Conservation (phyloP, 2,113 vertebrate species). For the Microtus richardsoni region DNA sequence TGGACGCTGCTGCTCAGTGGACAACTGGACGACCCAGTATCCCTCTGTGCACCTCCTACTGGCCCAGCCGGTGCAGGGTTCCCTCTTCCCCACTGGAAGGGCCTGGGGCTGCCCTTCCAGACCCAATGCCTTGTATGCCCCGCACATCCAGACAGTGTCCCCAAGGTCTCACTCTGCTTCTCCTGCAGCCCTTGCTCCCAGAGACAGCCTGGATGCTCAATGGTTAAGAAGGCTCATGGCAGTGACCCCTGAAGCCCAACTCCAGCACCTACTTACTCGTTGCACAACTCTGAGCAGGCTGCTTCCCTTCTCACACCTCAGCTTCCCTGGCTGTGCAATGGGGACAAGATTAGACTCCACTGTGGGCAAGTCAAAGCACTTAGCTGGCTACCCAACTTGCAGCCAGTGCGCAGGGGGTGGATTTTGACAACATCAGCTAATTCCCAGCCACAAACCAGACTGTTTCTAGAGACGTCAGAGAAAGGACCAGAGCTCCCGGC, state of each 20-base stretch:
- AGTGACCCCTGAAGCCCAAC: too few species aligned
- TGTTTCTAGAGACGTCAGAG: too few species aligned
- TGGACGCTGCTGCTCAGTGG: background rate
- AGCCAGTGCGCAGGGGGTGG: background rate
- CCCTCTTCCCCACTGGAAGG: background rate
- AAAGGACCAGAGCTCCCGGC: accelerated
- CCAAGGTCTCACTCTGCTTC: background rate
- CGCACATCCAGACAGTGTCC: accelerated
- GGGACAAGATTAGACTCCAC: too few species aligned
- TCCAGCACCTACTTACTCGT: accelerated
- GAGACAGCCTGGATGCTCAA: accelerated
- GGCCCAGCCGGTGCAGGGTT: background rate
- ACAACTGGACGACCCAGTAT: too few species aligned
- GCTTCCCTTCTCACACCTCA: accelerated
- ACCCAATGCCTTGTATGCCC: accelerated
- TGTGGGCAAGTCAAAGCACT: accelerated
- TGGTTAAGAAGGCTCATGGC: accelerated
- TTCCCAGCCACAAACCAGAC: background rate
- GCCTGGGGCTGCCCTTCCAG: background rate
- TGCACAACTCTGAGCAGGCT: background rate
- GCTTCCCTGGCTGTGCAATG: background rate
- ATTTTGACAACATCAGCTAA: background rate
- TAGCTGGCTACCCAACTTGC: background rate
- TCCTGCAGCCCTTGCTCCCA: too few species aligned
- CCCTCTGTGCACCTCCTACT: background rate